Percentiles rank a stretch among this genome's conserved stretches.
Evolutionary conservation across 2,797 vertebrate species (phyloP).

Genomic region (Uromys caudimaculatus): DNA sequence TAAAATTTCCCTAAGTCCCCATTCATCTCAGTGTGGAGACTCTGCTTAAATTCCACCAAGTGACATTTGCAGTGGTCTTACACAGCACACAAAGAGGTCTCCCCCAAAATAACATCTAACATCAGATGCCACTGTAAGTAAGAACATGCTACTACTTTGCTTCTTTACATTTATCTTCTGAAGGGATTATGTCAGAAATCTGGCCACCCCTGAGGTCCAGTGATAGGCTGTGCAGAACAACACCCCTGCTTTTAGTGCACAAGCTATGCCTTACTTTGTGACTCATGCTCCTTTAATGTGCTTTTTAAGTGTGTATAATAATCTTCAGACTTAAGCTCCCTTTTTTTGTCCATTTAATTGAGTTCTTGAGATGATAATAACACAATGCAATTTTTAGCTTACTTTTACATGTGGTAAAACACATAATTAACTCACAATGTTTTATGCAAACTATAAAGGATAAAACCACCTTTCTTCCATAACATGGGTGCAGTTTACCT

Average conservation of each 20-base stretch:
- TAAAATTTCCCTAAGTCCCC: conserved; percentile 31
- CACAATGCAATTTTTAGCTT: conserved; percentile 45
- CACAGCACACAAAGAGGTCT: conserved; percentile 1
- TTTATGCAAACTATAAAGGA: conserved; percentile 64
- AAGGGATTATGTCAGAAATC: conserved; percentile 31
- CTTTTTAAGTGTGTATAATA: conserved; percentile 59
- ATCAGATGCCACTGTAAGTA: conserved; percentile 38
- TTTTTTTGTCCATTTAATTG: conserved; percentile 65
- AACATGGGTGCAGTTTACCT: background rate
- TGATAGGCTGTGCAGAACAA: background rate
- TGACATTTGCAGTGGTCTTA: conserved; percentile 33
- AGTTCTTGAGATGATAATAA: conserved; percentile 61
- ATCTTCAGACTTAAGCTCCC: conserved; percentile 16
- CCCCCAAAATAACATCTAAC: conserved; percentile 54
- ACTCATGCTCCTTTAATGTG: conserved; percentile 8
- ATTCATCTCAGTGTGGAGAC: background rate
- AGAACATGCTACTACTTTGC: conserved; percentile 29
- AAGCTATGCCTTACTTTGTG: background rate
- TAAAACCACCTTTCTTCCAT: conserved; percentile 56
- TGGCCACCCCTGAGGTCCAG: background rate
- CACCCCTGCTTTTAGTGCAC: background rate
- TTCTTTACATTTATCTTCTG: conserved; percentile 44
- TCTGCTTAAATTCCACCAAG: background rate
- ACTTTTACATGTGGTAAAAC: conserved; percentile 61
- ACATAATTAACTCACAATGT: conserved; percentile 53